Evolutionary conservation across 2,797 vertebrate genomes (phyloP), one percentile per base, ranked within the genome.

Genomic region (Chelmon rostratus): DNA sequence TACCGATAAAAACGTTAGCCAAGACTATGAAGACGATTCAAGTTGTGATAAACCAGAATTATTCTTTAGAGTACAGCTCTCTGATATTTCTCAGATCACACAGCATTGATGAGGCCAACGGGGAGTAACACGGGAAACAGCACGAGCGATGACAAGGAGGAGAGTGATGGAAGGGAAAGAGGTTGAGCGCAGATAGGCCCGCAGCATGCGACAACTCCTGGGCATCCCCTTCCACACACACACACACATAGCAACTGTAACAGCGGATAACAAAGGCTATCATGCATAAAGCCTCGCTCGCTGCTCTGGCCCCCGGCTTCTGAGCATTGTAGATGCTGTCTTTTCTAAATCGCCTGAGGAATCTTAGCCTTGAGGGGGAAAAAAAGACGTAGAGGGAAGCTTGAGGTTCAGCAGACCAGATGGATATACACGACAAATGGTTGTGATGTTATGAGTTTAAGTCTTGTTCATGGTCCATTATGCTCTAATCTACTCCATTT

Each of bases 321-420:
- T 61, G 35, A 73, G 40, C 61, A 71, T 21, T 67, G 62, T 54
- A 49, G 37, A 81, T 68, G 63, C 71, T 56, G 78, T 79, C 82
- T 66, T 81, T 75, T 82, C 75, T 53, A 68, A 74, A 78, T 66
- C 64, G 61, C 88, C 82, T 42, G 64, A 86, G 85, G 82, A 85
- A 73, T 68, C 42, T 56, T 78, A 40, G 78, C 78, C 71, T 85
- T 47, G 28, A 80, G 61, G 47, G 10, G 21, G 19, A 52, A 54
- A 58, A 62, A 73, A 56, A 59, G 25, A 56, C 67, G 67, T 44
- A 42, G 82, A 75, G 18, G 52, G 73, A 68, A 62, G 44, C 72
- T 52, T 7, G 44, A 52, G 75, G 47, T 73, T 82, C 61, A 73
- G 64, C 56, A 46, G 65, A 78, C 33, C 66, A 53, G 76, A 78